Percentiles rank a stretch among this genome's conserved stretches.
These are phyloP conservation scores for Collichthys lucidus DNA, from an alignment of 2,113 vertebrate species.

Conservation along the genomic window DNA sequence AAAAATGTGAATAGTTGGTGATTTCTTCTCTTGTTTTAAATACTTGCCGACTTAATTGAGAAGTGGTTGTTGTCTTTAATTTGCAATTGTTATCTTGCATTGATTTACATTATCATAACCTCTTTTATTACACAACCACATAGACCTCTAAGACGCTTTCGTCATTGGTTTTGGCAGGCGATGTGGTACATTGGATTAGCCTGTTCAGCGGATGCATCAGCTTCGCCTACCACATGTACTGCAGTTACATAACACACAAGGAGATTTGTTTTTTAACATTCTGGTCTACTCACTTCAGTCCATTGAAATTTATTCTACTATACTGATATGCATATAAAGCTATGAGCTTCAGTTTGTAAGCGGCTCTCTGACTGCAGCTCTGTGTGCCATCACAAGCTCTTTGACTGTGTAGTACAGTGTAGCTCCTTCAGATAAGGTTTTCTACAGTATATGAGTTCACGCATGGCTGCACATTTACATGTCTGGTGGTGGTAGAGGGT, in stretches of 20 bases:
- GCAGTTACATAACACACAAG: constrained; percentile 56
- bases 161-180: constrained; percentile 52
- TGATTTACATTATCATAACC: background rate
- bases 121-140: constrained; percentile 27
- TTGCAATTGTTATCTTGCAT: constrained; percentile 16
- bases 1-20: background rate
- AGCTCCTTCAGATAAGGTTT: background rate
- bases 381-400: background rate
- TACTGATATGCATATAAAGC: constrained; percentile 16
- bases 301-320: constrained; percentile 38
- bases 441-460: constrained; percentile 1
- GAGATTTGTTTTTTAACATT: constrained; percentile 46
- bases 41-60: background rate
- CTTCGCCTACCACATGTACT: constrained; percentile 57
- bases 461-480: constrained; percentile 20
- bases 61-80: background rate
- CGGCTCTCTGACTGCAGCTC: background rate
- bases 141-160: constrained; percentile 22
- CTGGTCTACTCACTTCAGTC: constrained; percentile 10
- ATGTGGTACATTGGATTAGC: constrained; percentile 56
- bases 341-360: constrained; percentile 17
- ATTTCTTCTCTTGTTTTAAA: background rate
- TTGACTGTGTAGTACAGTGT: background rate
- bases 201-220: constrained; percentile 52
- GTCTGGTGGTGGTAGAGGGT: background rate